Conservation (phyloP, 2,888 invertebrate genomes). For the Acheta domesticus region DNA sequence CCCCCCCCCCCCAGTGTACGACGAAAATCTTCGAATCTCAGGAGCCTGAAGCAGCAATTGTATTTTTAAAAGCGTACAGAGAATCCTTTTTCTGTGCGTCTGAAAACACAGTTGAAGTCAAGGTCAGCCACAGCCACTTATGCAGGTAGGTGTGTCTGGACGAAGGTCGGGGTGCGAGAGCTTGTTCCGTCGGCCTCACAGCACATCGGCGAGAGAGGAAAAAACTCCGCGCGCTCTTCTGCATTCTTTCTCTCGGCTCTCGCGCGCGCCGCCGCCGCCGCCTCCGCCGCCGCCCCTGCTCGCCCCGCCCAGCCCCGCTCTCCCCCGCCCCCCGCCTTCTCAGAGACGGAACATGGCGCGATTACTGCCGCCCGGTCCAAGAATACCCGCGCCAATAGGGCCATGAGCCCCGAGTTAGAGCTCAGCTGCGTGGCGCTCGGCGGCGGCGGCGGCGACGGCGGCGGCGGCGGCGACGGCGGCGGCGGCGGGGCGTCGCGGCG, state of each 20-base stretch:
- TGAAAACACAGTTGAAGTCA: neutral
- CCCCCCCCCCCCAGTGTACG: neutral
- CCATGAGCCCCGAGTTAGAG: too few species aligned
- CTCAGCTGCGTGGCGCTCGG: too few species aligned
- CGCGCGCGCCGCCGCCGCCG: neutral
- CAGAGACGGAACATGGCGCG: too few species aligned
- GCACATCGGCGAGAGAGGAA: neutral
- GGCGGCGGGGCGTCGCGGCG: too few species aligned
- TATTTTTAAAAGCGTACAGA: neutral
- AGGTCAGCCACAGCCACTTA: neutral
- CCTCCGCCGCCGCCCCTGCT: too few species aligned
- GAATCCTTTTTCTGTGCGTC: neutral
- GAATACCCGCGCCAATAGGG: too few species aligned
- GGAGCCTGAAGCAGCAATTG: neutral
- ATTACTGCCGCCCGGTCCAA: too few species aligned
- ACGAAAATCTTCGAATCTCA: neutral
- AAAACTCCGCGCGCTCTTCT: neutral
- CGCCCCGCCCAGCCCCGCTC: too few species aligned
- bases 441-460: too few species aligned
- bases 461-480: too few species aligned
- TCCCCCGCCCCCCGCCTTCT: too few species aligned
- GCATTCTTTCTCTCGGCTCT: neutral
- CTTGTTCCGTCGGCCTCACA: neutral
- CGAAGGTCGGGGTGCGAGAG: neutral
- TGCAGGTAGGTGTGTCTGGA: constrained; percentile 18